Evolutionary conservation across 1,140 invertebrate species (phyloP).

Genomic region (Conopomorpha cramerella): DNA sequence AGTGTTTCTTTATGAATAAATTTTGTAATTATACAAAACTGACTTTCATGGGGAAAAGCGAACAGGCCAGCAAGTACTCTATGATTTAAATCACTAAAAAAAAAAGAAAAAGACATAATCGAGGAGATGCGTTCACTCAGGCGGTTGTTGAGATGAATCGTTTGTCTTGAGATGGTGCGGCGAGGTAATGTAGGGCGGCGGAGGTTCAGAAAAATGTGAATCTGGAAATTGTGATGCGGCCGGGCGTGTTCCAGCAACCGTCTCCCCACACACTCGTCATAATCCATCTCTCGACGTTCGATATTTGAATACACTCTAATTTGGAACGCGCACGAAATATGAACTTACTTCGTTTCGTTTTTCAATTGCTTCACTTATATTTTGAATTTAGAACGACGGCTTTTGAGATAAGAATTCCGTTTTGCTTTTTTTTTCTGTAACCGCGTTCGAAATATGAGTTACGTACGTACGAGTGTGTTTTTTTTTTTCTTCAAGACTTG

Average conservation of each 20-base stretch:
- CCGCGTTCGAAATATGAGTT: conserved; percentile 21
- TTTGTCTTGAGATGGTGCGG: no score
- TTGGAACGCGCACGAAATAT: conserved; percentile 44
- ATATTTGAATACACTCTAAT: conserved; percentile 54
- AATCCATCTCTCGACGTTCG: conserved; percentile 40
- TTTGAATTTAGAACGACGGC: conserved; percentile 50
- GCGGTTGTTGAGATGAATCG: no score
- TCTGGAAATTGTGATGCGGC: no score
- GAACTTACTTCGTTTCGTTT: conserved; percentile 52
- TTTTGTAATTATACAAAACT: conserved; percentile 7
- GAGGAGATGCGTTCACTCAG: no score
- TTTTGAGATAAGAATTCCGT: conserved; percentile 33
- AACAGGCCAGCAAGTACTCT: no score
- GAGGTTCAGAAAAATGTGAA: no score
- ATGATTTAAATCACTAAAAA: no score
- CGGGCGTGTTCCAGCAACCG: conserved; percentile 19
- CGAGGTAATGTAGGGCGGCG: no score
- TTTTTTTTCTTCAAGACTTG: not conserved
- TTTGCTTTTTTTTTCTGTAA: conserved; percentile 18
- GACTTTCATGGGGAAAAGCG: no score
- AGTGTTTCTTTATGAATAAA: conserved; percentile 31
- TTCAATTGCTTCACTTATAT: conserved; percentile 55
- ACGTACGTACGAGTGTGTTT: not conserved
- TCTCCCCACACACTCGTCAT: conserved; percentile 27
- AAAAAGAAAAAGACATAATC: no score